These are phyloP conservation scores for Agapornis roseicollis DNA, from an alignment of 2,113 vertebrate genomes.

Conservation along the genomic window DNA sequence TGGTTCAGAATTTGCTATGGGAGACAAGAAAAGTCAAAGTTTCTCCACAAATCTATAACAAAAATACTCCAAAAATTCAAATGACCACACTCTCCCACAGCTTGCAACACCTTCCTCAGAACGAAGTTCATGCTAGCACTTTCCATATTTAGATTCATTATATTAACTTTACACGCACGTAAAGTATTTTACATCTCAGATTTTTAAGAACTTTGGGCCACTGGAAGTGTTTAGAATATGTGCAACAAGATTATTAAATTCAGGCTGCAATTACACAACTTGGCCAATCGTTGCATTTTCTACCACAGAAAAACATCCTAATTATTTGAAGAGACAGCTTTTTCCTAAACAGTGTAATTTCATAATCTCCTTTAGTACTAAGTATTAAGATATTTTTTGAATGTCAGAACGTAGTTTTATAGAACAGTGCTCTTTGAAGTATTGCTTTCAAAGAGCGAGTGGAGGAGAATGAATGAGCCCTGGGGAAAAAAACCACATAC, in stretches of 20 bases:
- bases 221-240: background rate
- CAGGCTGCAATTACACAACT: background rate
- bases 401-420: background rate
- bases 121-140: background rate
- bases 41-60: background rate
- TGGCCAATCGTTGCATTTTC: background rate
- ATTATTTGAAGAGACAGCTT: background rate
- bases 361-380: background rate
- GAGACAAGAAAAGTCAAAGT: background rate
- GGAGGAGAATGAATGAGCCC: background rate
- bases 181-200: background rate
- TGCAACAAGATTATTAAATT: background rate
- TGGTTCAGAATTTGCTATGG: conserved; percentile 96
- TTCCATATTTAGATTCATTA: background rate
- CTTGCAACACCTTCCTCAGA: background rate
- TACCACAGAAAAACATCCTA: background rate
- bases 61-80: background rate
- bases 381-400: background rate
- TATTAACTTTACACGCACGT: background rate
- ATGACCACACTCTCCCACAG: background rate
- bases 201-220: background rate
- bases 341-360: background rate
- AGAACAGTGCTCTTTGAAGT: background rate
- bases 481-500: background rate
- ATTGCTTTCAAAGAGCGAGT: background rate